Percentiles rank a stretch among this genome's conserved stretches.
phyloP scores from a whole-genome alignment of 2,113 vertebrate genomes.

The Myrmecophaga tridactyla region DNA sequence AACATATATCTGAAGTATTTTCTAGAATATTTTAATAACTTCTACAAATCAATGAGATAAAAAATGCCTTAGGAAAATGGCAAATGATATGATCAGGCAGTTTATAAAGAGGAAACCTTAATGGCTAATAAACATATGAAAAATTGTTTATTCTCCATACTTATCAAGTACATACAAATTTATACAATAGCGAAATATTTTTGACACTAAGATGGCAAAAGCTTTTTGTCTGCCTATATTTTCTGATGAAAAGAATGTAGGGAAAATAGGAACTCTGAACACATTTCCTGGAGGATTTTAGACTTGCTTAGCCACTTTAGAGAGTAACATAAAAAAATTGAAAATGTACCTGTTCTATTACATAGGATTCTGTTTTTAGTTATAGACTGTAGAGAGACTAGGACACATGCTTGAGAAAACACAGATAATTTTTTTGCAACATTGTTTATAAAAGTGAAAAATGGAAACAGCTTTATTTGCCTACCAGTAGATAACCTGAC shows the following conservation, averaged over 20 bases:
- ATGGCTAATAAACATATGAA: not conserved
- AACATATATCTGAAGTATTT: not conserved
- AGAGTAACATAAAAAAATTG: not conserved
- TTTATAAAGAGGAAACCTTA: not conserved
- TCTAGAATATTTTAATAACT: not conserved
- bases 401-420: not conserved
- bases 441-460: slow-evolving; percentile 28
- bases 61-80: not conserved
- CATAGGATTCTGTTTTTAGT: not conserved
- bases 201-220: not conserved
- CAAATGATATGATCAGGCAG: not conserved
- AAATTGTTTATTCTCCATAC: slow-evolving; percentile 11
- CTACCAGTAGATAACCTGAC: not conserved
- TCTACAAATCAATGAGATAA: slow-evolving; percentile 5
- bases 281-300: not conserved
- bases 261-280: not conserved
- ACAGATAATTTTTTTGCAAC: slow-evolving; percentile 11
- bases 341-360: slow-evolving; percentile 1
- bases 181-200: not conserved
- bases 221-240: not conserved
- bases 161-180: slow-evolving; percentile 13
- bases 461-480: slow-evolving; percentile 1
- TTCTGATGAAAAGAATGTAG: slow-evolving; percentile 19
- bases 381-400: not conserved
- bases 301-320: not conserved